Conservation (phyloP, 1,140 invertebrate species). For the Scaptomyza graminum region DNA sequence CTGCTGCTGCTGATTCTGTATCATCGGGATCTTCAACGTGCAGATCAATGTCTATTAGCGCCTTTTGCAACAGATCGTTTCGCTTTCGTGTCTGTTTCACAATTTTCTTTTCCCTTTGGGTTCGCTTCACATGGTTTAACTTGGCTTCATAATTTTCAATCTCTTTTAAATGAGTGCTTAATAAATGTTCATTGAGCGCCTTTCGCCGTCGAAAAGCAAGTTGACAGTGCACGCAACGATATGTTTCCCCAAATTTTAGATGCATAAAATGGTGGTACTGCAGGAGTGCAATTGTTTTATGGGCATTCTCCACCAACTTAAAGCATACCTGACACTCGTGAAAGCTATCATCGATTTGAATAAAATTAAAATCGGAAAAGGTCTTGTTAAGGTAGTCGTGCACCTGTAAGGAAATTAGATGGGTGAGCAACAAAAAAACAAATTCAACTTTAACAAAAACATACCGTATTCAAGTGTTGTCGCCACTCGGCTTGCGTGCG, state of each 20-base stretch:
- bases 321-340: constrained; percentile 76
- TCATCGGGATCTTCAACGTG: constrained; percentile 42
- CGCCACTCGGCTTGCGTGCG: constrained; percentile 75
- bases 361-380: constrained; percentile 70
- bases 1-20: neutral
- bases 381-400: constrained; percentile 73
- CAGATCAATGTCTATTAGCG: constrained; percentile 73
- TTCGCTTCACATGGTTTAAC: constrained; percentile 50
- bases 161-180: constrained; percentile 60
- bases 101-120: constrained; percentile 26
- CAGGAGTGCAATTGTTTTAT: constrained; percentile 71
- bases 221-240: constrained; percentile 70
- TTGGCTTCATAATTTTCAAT: constrained; percentile 70
- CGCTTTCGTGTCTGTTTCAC: constrained; percentile 7
- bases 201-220: constrained; percentile 63
- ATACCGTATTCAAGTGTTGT: constrained; percentile 67
- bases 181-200: constrained; percentile 65
- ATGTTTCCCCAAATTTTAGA: constrained; percentile 66
- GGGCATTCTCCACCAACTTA: constrained; percentile 76
- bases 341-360: constrained; percentile 69
- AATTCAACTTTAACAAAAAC: neutral
- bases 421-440: neutral
- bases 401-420: constrained; percentile 39
- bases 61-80: constrained; percentile 67
- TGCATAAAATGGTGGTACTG: constrained; percentile 80